Evolutionary conservation across 2,113 vertebrate species (phyloP).

Genomic region (Nibea coibor): DNA sequence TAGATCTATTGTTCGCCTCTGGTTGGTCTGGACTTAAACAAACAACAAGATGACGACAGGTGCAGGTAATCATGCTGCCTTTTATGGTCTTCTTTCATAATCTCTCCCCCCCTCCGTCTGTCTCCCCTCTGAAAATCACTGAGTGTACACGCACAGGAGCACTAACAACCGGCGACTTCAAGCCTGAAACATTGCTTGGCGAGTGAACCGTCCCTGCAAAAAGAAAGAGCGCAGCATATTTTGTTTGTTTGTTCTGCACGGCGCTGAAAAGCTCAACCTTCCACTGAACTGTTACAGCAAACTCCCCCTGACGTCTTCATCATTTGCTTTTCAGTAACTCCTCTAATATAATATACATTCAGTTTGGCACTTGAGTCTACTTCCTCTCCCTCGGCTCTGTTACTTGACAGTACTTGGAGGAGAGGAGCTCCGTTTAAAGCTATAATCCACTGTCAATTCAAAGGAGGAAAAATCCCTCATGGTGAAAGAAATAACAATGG

Average conservation of each 20-base stretch:
- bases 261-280: slow-evolving; percentile 1
- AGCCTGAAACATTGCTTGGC: neutral
- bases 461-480: slow-evolving; percentile 27
- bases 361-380: slow-evolving; percentile 1
- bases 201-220: neutral
- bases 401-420: slow-evolving; percentile 10
- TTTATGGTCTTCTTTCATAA: slow-evolving; percentile 21
- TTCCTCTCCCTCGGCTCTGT: neutral
- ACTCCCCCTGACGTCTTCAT: neutral
- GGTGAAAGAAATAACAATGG: slow-evolving; percentile 14
- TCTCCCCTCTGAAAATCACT: slow-evolving; percentile 4
- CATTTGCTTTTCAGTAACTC: slow-evolving; percentile 19
- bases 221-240: neutral
- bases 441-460: slow-evolving; percentile 28
- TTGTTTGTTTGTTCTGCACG: slow-evolving; percentile 14
- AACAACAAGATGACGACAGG: slow-evolving; percentile 32
- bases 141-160: neutral
- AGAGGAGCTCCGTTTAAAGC: slow-evolving; percentile 6
- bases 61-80: slow-evolving; percentile 35
- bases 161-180: slow-evolving; percentile 7
- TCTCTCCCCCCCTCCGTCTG: neutral
- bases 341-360: neutral
- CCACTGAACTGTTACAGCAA: neutral
- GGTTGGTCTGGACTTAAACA: slow-evolving; percentile 13
- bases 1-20: slow-evolving; percentile 44